Percentiles rank a stretch among this genome's conserved stretches.
Evolutionary conservation across 2,113 vertebrate species (phyloP).

Genomic region (Taxidea taxus): DNA sequence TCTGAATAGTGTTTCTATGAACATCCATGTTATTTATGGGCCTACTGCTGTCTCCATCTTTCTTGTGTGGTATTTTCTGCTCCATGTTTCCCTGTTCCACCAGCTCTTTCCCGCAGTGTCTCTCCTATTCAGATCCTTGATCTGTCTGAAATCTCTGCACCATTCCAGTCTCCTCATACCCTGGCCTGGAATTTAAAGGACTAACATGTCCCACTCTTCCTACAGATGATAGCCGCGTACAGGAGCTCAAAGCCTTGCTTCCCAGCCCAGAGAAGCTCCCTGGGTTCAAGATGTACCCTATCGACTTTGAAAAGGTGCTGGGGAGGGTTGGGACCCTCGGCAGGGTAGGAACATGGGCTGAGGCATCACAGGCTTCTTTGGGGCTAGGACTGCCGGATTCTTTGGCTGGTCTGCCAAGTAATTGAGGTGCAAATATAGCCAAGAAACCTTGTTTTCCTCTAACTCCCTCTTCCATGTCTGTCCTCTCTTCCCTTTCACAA

Average conservation of each 20-base stretch:
- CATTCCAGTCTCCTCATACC: neutral
- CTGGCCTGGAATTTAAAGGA: too few relatives aligned
- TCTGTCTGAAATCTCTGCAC: neutral
- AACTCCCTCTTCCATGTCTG: neutral
- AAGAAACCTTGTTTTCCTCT: neutral
- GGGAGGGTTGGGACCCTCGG: neutral
- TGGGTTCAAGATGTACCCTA: conserved; percentile 85
- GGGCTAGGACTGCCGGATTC: neutral
- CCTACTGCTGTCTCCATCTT: too few relatives aligned
- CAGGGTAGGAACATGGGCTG: too few relatives aligned
- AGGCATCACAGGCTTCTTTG: neutral
- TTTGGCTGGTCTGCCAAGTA: neutral
- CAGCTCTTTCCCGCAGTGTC: too few relatives aligned
- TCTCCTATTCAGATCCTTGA: neutral
- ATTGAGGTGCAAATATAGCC: neutral
- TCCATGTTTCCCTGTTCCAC: neutral
- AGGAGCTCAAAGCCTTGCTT: conserved; percentile 87
- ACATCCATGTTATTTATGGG: neutral
- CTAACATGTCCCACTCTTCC: neutral
- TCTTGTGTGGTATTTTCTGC: neutral
- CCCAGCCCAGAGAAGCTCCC: conserved; percentile 80
- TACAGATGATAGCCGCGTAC: conserved; percentile 87
- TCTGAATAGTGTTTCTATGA: too few relatives aligned
- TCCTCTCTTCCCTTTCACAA: neutral
- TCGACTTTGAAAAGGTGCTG: conserved; percentile 92